Evolutionary conservation across 2,113 vertebrate genomes (phyloP).

Genomic region (Sprattus sprattus): DNA sequence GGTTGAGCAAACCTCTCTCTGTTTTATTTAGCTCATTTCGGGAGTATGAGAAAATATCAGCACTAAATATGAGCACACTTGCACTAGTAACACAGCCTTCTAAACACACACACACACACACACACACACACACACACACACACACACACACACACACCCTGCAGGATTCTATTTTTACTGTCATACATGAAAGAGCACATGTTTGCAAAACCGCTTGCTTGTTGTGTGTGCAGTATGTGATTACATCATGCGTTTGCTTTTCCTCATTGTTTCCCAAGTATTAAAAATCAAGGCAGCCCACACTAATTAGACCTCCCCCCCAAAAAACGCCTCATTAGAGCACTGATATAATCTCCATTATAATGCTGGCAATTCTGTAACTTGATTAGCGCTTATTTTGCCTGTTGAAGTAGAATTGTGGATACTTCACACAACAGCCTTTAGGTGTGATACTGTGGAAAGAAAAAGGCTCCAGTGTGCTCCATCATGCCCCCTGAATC

Average conservation of each 20-base stretch:
- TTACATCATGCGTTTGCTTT: neutral
- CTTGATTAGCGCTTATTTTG: neutral
- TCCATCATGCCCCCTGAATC: neutral
- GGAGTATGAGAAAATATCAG: no score
- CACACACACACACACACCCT: no score
- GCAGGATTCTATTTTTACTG: neutral
- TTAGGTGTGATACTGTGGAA: neutral
- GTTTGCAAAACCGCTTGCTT: neutral
- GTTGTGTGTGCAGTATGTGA: neutral
- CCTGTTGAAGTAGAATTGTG: neutral
- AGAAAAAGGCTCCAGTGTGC: neutral
- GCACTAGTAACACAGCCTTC: no score
- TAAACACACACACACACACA: no score
- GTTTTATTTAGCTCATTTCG: no score
- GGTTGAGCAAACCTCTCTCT: no score
- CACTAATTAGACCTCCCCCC: neutral
- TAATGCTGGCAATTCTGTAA: neutral
- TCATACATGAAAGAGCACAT: neutral
- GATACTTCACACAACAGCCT: neutral
- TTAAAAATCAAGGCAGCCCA: neutral
- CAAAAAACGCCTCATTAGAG: neutral
- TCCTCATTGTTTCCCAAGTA: neutral
- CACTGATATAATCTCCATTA: conserved; percentile 6
- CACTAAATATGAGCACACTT: no score
- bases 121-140: no score